Evolutionary conservation across 1,140 invertebrate genomes (phyloP), one percentile per base, ranked within the genome.

Genomic region (Ericerus pela): DNA sequence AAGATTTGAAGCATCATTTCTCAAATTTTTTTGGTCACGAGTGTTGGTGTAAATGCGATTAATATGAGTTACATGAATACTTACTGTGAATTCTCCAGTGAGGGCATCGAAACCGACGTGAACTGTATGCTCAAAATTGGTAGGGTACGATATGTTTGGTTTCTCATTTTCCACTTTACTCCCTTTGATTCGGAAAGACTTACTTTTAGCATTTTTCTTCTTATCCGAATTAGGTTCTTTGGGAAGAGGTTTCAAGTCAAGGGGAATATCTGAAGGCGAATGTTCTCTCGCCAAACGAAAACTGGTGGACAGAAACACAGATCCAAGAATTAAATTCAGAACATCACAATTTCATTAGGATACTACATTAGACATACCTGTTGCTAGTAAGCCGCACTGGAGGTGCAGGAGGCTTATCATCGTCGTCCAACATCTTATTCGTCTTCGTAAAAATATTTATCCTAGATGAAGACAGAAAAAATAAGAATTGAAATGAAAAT

Each of bases 61-160:
- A n/a, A n/a, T n/a, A n/a, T n/a, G n/a, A n/a, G n/a, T n/a, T 29
- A 12, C 30, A 22, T 24, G 11, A 24, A 20, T 59, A 80, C 83
- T 80, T 79, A 91, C 88, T 72, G 90, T 96, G 72, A 99, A 99
- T 76, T 99, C 96, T 64, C 96, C 96, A 47, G 95, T 97, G 33
- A 88, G 79, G 30, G 94, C 84, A 79, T 98, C 93, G 74, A 96
- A 97, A 43, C 93, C 92, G 56, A 95, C 90, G 73, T 94, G 90
- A 53, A 96, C 88, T 4, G 93, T 97, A 70, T 99, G 95, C 73
- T 97, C 93, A 73, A 99, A 99, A 75, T 99, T 98, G 29, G 94
- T 96, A 58, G 96, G 96, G 72, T 92, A 89, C 56, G 93, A 97
- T 65, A 99, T 99, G 68, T 96, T 92, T 62, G 94, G 92, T 72